Percentiles rank a stretch among this genome's conserved stretches.
These are phyloP conservation scores for Elysia chlorotica DNA, from an alignment of 1,140 invertebrate genomes.

Conservation along the genomic window DNA sequence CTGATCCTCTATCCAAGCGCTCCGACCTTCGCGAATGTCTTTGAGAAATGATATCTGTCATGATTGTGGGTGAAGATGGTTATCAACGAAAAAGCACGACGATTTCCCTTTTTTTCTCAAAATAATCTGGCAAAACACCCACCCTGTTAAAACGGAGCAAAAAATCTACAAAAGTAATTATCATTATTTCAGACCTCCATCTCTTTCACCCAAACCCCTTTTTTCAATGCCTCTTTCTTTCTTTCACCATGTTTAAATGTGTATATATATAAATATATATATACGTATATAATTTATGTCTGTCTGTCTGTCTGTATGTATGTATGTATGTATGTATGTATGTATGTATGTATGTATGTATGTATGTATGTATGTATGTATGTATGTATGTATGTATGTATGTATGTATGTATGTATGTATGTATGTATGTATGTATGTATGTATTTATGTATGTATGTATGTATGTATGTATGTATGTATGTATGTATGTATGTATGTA, in stretches of 20 bases:
- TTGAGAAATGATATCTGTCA: neutral
- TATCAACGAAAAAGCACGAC: too few relatives aligned
- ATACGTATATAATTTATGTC: neutral
- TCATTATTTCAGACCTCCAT: neutral
- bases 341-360: neutral
- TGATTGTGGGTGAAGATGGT: neutral
- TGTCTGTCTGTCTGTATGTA: neutral
- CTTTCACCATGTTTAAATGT: neutral
- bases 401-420: too few relatives aligned
- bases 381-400: neutral
- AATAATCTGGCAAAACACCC: neutral
- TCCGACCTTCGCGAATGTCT: neutral
- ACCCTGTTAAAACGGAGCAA: too few relatives aligned
- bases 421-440: too few relatives aligned
- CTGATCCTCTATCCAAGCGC: too few relatives aligned
- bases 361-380: neutral
- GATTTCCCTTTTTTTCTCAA: neutral
- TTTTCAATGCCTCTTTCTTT: neutral
- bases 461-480: too few relatives aligned
- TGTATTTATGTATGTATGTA: too few relatives aligned
- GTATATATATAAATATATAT: neutral
- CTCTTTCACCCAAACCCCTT: neutral
- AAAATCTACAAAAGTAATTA: neutral
- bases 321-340: neutral
- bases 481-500: too few relatives aligned